phyloP scores from a whole-genome alignment of 2,888 invertebrate genomes.

The Microctonus hyperodae region DNA sequence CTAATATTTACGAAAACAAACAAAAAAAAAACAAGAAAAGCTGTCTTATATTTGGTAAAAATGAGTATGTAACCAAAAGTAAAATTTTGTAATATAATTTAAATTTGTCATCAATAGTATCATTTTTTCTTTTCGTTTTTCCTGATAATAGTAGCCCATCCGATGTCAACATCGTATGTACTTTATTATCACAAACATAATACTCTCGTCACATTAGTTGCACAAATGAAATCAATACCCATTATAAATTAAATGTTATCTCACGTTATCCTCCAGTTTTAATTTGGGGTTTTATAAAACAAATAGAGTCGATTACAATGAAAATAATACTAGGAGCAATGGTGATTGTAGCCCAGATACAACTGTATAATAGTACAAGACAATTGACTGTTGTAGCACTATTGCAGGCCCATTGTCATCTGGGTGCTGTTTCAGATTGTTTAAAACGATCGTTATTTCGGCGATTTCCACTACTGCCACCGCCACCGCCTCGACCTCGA shows the following conservation, averaged over 20 bases:
- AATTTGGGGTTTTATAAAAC: not conserved
- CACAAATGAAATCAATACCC: not conserved
- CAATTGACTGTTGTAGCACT: slow-evolving; percentile 38
- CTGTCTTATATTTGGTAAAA: not conserved
- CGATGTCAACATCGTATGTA: not conserved
- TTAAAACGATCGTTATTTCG: slow-evolving; percentile 55
- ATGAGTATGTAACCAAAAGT: not conserved
- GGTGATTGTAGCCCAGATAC: not conserved
- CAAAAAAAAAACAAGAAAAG: not conserved
- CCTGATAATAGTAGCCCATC: not conserved
- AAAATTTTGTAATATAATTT: not conserved
- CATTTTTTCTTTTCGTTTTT: not conserved
- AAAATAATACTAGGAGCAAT: slow-evolving; percentile 8
- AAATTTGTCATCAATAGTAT: not conserved
- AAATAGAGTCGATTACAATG: slow-evolving; percentile 9
- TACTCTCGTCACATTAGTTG: not conserved
- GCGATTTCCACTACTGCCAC: slow-evolving; percentile 45
- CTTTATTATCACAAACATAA: not conserved
- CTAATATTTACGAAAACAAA: no score
- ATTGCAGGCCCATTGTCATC: slow-evolving; percentile 59
- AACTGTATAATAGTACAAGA: not conserved
- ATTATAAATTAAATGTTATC: not conserved
- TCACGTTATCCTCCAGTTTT: not conserved
- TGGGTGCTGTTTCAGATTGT: slow-evolving; percentile 55
- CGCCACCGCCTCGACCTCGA: slow-evolving; percentile 53